A percentile compares a stretch with the other conserved stretches of the same genome.
Conservation (phyloP, 2,113 vertebrate genomes). For the Halcyon malimbica region DNA sequence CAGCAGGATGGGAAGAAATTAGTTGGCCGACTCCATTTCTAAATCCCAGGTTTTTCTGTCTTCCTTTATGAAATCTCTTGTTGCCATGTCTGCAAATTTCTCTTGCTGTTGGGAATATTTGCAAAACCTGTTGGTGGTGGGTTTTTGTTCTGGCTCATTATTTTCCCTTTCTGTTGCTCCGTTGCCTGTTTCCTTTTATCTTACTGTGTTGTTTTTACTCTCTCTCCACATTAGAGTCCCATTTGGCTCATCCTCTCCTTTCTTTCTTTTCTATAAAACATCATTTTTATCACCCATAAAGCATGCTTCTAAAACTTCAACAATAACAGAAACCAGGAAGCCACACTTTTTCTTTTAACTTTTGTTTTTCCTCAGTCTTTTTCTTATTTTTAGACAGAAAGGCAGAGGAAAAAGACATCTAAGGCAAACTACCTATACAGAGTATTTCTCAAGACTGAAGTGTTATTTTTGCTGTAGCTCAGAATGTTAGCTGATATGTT, state of each 20-base stretch:
- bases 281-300: constrained; percentile 36
- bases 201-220: constrained; percentile 50
- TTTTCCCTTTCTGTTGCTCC: constrained; percentile 46
- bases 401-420: not conserved
- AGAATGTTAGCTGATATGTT: not conserved
- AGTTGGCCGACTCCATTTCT: not conserved
- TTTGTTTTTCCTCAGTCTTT: not conserved
- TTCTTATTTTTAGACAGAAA: not conserved
- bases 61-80: not conserved
- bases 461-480: not conserved
- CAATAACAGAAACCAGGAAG: not conserved
- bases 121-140: constrained; percentile 15
- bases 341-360: not conserved
- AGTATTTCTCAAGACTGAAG: not conserved
- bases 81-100: constrained; percentile 12
- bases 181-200: constrained; percentile 59
- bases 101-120: constrained; percentile 27
- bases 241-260: constrained; percentile 36
- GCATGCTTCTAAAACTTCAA: constrained; percentile 13
- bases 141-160: constrained; percentile 64
- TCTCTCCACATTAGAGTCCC: constrained; percentile 6
- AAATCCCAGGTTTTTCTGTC: not conserved
- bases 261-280: constrained; percentile 6
- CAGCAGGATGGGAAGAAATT: not conserved
- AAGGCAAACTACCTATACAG: not conserved